Percentiles rank a stretch among this genome's conserved stretches.
These are phyloP conservation scores for Clarias fuscus DNA, from an alignment of 2,797 vertebrate species.

Conservation along the genomic window DNA sequence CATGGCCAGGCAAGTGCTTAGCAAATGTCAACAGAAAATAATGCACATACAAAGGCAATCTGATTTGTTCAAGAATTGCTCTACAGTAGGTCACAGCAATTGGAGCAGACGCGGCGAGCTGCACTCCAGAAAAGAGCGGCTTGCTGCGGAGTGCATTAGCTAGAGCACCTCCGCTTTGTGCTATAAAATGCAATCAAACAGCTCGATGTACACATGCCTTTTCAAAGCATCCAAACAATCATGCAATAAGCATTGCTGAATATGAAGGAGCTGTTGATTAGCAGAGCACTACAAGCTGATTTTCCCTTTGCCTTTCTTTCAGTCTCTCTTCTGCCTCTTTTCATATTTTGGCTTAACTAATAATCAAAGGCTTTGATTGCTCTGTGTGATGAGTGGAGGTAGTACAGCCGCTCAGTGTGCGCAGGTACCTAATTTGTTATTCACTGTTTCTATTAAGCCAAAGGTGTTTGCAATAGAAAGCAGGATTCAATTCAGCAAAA, in stretches of 20 bases:
- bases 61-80: conserved; percentile 84
- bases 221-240: conserved; percentile 46
- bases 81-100: conserved; percentile 78
- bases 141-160: conserved; percentile 54
- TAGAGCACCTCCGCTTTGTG: conserved; percentile 53
- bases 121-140: conserved; percentile 43
- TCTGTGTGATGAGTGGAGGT: conserved; percentile 43
- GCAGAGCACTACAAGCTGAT: conserved; percentile 41
- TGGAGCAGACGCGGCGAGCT: conserved; percentile 63
- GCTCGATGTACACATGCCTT: conserved; percentile 41
- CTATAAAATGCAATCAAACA: conserved; percentile 58
- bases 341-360: conserved; percentile 58
- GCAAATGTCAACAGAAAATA: conserved; percentile 85
- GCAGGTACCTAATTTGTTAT: conserved; percentile 74
- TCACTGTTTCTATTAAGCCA: conserved; percentile 68
- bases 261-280: conserved; percentile 61
- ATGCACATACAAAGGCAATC: conserved; percentile 81
- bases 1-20: conserved; percentile 77
- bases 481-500: conserved; percentile 64
- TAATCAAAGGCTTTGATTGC: conserved; percentile 66
- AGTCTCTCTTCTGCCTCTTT: conserved; percentile 41
- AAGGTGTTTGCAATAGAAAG: conserved; percentile 62
- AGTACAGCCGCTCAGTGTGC: conserved; percentile 56
- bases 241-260: conserved; percentile 46
- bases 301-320: conserved; percentile 26